Percentiles rank a stretch among this genome's conserved stretches.
Conservation (phyloP, 1,140 invertebrate genomes). For the Belonocnema kinseyi region DNA sequence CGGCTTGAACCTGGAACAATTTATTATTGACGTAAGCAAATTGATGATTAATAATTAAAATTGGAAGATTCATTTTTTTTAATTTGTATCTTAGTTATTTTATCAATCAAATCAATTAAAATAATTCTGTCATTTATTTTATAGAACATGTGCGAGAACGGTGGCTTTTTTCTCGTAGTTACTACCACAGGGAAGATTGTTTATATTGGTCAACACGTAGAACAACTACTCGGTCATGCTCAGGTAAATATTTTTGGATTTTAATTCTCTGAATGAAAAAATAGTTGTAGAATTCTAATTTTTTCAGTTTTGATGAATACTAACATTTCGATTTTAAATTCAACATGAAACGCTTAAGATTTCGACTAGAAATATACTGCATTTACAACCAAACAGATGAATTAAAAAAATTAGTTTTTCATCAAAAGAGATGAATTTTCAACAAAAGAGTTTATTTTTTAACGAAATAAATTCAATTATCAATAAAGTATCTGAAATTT, state of each 20-base stretch:
- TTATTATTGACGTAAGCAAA: constrained; percentile 64
- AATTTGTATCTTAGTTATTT: constrained; percentile 33
- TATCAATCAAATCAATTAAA: constrained; percentile 54
- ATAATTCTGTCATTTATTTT: constrained; percentile 64
- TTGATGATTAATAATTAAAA: not conserved
- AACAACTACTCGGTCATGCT: constrained; percentile 88
- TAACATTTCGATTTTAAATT: too few relatives aligned
- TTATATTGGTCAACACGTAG: constrained; percentile 90
- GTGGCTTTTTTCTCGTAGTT: constrained; percentile 86
- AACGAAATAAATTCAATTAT: too few relatives aligned
- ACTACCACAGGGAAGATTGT: constrained; percentile 90
- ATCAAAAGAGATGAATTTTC: too few relatives aligned
- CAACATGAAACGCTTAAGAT: too few relatives aligned
- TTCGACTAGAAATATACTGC: too few relatives aligned
- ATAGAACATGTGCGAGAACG: constrained; percentile 78
- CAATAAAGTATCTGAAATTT: too few relatives aligned
- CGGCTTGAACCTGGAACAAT: constrained; percentile 65
- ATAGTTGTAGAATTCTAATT: not conserved
- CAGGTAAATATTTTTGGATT: constrained; percentile 79
- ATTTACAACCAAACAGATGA: too few relatives aligned
- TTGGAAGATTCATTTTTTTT: constrained; percentile 40
- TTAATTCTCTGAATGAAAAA: not conserved
- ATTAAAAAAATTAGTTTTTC: too few relatives aligned
- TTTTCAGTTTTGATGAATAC: not conserved
- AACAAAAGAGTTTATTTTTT: too few relatives aligned